Evolutionary conservation across 2,888 invertebrate genomes (phyloP), one percentile per base, ranked within the genome.

Genomic region (Oscheius sp.): DNA sequence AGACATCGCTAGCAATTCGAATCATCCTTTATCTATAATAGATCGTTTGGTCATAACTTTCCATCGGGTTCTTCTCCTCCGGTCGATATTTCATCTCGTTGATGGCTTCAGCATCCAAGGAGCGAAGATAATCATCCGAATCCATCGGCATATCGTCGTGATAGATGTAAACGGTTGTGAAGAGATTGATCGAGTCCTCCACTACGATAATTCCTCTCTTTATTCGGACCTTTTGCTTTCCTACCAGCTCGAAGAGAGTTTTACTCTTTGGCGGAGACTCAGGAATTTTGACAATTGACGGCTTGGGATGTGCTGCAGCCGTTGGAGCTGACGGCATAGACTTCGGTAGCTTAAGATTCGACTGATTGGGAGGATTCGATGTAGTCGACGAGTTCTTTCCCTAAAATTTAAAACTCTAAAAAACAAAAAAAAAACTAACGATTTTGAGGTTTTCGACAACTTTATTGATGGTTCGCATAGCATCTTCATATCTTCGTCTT

Each of bases 141-240:
- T 29, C n/a, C 53, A 8, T 2, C 8, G 12, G 3, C 6, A 53
- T 29, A 12, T 3, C 12, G 15, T 29, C n/a, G 33, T 53, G 29
- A 15, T 53, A 53, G 53, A 53, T 29, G 53, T 29, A 53, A n/a
- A 53, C 4, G 3, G 31, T 31, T 31, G 53, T 53, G 53, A 17
- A 31, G 33, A 53, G 12, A 31, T 15, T 20, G 12, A 53, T 31
- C 53, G 3, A 12, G 15, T 53, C 53, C 12, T 17, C n/a, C 33
- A 3, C 29, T 29, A 53, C 3, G n/a, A 2, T 12, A 12, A 53
- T 31, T 31, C n/a, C n/a, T 20, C 33, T 53, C 53, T 53, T 53
- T 4, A 53, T 0, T 3, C 53, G 53, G n/a, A 53, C 31, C 12
- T 17, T 48, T 25, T 48, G 48, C 23, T 17, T 23, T 5, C 48